phyloP scores from a whole-genome alignment of 2,113 vertebrate genomes.

The Tor tambroides region DNA sequence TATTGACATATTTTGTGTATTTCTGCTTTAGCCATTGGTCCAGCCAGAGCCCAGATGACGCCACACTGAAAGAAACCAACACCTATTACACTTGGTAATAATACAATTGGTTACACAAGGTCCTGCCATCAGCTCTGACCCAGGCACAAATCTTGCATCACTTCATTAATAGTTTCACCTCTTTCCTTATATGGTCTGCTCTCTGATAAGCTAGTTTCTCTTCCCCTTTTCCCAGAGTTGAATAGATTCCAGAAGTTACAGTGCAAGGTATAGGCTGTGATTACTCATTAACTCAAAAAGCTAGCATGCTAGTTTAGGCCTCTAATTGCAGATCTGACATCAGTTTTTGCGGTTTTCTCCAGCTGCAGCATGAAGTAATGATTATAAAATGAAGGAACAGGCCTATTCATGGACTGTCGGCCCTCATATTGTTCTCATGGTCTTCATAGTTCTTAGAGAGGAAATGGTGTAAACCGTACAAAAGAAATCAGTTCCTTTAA shows the following conservation, averaged over 20 bases:
- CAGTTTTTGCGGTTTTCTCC: neutral
- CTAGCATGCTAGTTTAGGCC: slow-evolving; percentile 1
- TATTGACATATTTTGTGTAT: slow-evolving; percentile 5
- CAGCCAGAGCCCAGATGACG: slow-evolving; percentile 24
- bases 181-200: slow-evolving; percentile 73
- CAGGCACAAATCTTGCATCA: slow-evolving; percentile 63
- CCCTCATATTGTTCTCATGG: slow-evolving; percentile 32
- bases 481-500: slow-evolving; percentile 45
- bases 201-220: slow-evolving; percentile 80
- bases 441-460: slow-evolving; percentile 19
- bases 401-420: neutral
- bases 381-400: neutral
- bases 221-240: slow-evolving; percentile 65
- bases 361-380: neutral
- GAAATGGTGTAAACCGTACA: slow-evolving; percentile 29
- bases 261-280: slow-evolving; percentile 60
- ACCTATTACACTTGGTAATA: slow-evolving; percentile 38
- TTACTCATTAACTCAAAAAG: slow-evolving; percentile 71
- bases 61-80: slow-evolving; percentile 30
- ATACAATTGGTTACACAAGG: slow-evolving; percentile 53
- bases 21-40: slow-evolving; percentile 18
- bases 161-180: slow-evolving; percentile 73
- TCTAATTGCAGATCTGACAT: neutral
- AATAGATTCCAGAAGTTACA: slow-evolving; percentile 56
- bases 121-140: slow-evolving; percentile 51